Percentiles rank a stretch among this genome's conserved stretches.
Evolutionary conservation across 1,140 invertebrate species (phyloP).

Genomic region (Drosophila kurseongensis): DNA sequence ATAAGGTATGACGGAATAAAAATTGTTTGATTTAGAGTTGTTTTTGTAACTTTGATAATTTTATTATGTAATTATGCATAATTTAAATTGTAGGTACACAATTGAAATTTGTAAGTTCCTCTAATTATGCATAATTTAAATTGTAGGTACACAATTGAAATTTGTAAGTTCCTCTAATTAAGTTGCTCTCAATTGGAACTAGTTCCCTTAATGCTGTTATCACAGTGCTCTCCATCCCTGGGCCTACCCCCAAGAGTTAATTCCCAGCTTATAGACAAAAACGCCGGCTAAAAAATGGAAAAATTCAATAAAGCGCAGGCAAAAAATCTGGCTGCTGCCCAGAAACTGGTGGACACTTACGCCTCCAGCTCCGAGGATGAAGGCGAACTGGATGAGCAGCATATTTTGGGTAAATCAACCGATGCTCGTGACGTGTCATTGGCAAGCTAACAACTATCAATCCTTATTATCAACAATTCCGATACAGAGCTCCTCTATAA

Average conservation of each 20-base stretch:
- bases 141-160: not conserved
- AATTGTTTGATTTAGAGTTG: no score
- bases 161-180: not conserved
- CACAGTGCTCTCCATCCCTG: constrained; percentile 15
- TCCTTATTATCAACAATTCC: not conserved
- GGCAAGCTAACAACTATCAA: not conserved
- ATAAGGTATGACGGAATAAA: no score
- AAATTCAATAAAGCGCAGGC: constrained; percentile 85
- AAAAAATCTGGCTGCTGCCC: constrained; percentile 87
- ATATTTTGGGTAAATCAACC: constrained; percentile 84
- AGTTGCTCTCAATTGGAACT: not conserved
- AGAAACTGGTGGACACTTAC: constrained; percentile 85
- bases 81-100: not conserved
- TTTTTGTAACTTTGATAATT: no score
- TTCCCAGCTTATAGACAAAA: constrained; percentile 15
- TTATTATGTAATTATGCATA: no score
- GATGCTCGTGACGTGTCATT: constrained; percentile 51
- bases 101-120: not conserved
- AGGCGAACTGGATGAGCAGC: constrained; percentile 85
- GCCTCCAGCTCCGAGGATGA: constrained; percentile 87
- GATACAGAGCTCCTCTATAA: constrained; percentile 61
- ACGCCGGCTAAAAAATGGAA: constrained; percentile 58
- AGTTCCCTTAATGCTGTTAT: constrained; percentile 14
- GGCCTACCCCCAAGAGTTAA: constrained; percentile 13
- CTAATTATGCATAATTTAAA: no score